phyloP scores from a whole-genome alignment of 2,797 vertebrate species.

The Orestias chungarensis region DNA sequence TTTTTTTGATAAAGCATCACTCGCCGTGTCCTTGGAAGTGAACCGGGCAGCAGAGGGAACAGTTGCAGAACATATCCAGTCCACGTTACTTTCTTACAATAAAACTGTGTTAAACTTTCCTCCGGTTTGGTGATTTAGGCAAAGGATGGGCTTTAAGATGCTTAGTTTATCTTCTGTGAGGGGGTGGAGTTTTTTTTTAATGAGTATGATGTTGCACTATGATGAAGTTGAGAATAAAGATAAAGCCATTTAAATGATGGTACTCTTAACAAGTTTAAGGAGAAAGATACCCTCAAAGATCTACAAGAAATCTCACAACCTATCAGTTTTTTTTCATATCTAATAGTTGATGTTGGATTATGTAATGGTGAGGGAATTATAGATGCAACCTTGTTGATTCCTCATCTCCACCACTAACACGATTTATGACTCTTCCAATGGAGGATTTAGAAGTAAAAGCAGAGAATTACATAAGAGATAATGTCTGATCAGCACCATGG shows the following conservation, averaged over 20 bases:
- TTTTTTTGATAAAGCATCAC: conserved; percentile 82
- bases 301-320: too few relatives aligned
- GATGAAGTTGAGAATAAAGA: too few relatives aligned
- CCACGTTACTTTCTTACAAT: conserved; percentile 63
- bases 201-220: too few relatives aligned
- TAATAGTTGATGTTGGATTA: not conserved
- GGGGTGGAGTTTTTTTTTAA: too few relatives aligned
- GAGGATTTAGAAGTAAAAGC: not conserved
- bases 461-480: too few relatives aligned
- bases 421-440: not conserved
- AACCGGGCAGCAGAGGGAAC: not conserved
- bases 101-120: conserved; percentile 46
- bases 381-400: not conserved
- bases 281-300: too few relatives aligned
- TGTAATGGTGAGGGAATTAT: not conserved
- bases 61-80: conserved; percentile 29
- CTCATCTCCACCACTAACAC: too few relatives aligned
- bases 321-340: not conserved
- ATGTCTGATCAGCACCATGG: too few relatives aligned
- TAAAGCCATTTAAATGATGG: too few relatives aligned
- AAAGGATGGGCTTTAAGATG: not conserved
- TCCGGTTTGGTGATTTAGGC: conserved; percentile 2
- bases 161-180: too few relatives aligned
- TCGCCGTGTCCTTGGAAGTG: conserved; percentile 46
- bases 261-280: too few relatives aligned